These are phyloP conservation scores for Urophycis tenuis DNA, from an alignment of 2,797 vertebrate species.

Conservation along the genomic window DNA sequence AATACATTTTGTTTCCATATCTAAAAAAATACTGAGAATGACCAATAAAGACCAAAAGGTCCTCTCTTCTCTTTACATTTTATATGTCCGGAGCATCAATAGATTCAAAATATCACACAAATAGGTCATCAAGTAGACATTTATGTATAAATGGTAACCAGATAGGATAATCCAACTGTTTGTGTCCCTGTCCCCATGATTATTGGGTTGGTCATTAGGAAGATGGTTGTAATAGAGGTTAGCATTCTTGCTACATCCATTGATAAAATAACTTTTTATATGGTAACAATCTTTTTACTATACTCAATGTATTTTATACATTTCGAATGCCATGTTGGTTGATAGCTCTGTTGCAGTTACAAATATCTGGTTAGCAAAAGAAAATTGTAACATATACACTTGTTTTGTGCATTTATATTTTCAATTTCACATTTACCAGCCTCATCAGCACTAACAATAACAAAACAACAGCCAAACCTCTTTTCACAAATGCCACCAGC, in stretches of 20 bases:
- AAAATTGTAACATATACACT: background rate
- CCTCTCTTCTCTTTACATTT: no score
- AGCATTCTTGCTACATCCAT: background rate
- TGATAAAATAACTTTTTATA: background rate
- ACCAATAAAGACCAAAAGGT: no score
- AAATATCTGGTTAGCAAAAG: background rate
- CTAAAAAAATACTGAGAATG: no score
- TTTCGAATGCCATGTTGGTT: background rate
- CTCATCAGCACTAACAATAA: conserved; percentile 26
- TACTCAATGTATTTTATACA: background rate
- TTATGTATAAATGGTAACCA: background rate
- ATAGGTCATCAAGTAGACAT: background rate
- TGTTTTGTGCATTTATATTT: background rate
- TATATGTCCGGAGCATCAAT: background rate
- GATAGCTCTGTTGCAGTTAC: background rate
- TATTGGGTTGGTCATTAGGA: background rate
- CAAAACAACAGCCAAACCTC: conserved; percentile 50
- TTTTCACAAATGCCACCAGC: conserved; percentile 59
- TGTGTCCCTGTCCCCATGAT: background rate
- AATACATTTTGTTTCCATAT: no score
- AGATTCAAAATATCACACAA: background rate
- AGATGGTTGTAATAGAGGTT: background rate
- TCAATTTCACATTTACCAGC: background rate
- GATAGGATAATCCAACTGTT: no score
- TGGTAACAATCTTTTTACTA: background rate